Evolutionary conservation across 2,888 invertebrate species (phyloP).

Genomic region (Athalia circularis): DNA sequence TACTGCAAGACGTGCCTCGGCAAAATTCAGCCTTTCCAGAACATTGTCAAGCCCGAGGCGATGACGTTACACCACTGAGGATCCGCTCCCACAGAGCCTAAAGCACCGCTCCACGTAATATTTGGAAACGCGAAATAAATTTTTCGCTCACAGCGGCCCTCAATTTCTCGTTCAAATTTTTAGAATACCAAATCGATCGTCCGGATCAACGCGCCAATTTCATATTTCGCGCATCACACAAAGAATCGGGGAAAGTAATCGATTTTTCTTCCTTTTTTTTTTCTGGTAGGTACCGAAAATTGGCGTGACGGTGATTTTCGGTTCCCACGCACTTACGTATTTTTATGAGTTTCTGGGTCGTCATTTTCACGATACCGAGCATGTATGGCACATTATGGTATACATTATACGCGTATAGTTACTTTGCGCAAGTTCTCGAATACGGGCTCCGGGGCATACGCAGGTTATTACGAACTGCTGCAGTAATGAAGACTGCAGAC

Average conservation of each 20-base stretch:
- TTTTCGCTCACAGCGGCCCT: too few relatives aligned
- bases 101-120: too few relatives aligned
- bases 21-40: slow-evolving; percentile 31
- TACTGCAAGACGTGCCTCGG: slow-evolving; percentile 25
- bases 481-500: slow-evolving; percentile 64
- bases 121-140: too few relatives aligned
- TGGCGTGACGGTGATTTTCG: neutral
- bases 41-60: slow-evolving; percentile 34
- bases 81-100: neutral
- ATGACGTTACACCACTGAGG: slow-evolving; percentile 3
- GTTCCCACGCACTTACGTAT: neutral
- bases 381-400: neutral
- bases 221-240: too few relatives aligned
- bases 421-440: slow-evolving; percentile 21
- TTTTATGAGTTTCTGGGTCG: neutral
- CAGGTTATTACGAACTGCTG: slow-evolving; percentile 14
- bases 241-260: too few relatives aligned
- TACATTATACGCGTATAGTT: neutral
- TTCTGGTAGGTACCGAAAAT: neutral
- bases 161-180: too few relatives aligned
- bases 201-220: too few relatives aligned
- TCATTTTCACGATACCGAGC: slow-evolving; percentile 17
- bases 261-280: too few relatives aligned
- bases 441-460: slow-evolving; percentile 28
- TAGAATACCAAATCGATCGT: too few relatives aligned